Evolutionary conservation across 2,113 vertebrate genomes (phyloP), one percentile per base, ranked within the genome.

Genomic region (Lampris incognitus): DNA sequence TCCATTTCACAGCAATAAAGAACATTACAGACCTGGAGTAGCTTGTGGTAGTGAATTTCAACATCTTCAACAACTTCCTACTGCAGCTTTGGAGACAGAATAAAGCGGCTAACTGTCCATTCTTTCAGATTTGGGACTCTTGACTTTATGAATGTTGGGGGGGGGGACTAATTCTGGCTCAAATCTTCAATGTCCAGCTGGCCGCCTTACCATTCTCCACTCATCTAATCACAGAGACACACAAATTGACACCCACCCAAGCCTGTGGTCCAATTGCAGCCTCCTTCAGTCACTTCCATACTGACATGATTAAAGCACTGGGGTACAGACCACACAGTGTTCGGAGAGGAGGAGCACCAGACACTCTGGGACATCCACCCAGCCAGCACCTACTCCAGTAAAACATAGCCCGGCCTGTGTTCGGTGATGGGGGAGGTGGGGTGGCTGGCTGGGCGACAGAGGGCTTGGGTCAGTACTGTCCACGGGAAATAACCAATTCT

Each of bases 261-360:
- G 79, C 66, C 60, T 49, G 55, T 39, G 36, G 80, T 76, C 58
- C 65, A 72, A 74, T 84, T 78, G 81, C 46, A 80, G 74, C 5
- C 1, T 44, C 64, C 74, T 62, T 73, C 62, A 76, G 60, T 74
- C 51, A 74, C 74, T 79, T 83, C 76, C 63, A 73, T 50, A 56
- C 59, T 36, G 61, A 78, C 80, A 66, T 78, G 78, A 91, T 82
- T 69, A 82, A 60, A 72, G 69, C 63, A 60, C 42, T 65, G 76
- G 64, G 67, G 58, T 40, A 70, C 56, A 76, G 74, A 80, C 76
- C 79, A 74, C 76, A 81, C 72, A 73, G 64, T 81, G 48, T 59
- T 67, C 69, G 54, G 58, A 76, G 64, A 59, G 54, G 36, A 67
- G 65, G 57, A 73, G 44, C 70, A 13, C 7, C 48, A 49, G 1